phyloP scores from a whole-genome alignment of 2,888 invertebrate species.

The Nysson spinosus region DNA sequence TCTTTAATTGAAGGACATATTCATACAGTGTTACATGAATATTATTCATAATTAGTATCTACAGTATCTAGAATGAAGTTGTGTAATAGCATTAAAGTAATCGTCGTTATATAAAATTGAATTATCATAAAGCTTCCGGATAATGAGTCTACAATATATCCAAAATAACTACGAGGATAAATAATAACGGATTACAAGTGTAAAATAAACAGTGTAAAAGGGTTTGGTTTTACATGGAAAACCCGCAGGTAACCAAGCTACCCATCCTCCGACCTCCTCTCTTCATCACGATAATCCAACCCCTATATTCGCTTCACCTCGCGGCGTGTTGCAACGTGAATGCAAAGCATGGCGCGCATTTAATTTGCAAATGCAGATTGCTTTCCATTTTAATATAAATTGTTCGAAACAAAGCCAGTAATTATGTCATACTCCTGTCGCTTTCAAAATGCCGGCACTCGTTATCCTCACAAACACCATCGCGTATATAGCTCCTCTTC shows the following conservation, averaged over 20 bases:
- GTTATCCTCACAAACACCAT: constrained; percentile 32
- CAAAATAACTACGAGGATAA: constrained; percentile 27
- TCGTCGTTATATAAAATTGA: too few species aligned
- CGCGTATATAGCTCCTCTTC: not conserved
- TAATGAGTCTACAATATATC: too few species aligned
- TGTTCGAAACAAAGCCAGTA: constrained; percentile 73
- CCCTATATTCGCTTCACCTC: constrained; percentile 20
- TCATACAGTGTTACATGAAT: too few species aligned
- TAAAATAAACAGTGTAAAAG: constrained; percentile 68
- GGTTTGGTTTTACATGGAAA: constrained; percentile 67
- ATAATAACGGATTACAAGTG: constrained; percentile 65
- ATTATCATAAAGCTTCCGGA: too few species aligned
- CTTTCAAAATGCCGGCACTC: constrained; percentile 47
- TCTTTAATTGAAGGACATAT: too few species aligned
- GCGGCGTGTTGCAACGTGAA: constrained; percentile 20
- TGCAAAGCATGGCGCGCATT: constrained; percentile 61
- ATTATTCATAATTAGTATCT: too few species aligned
- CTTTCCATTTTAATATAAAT: constrained; percentile 76
- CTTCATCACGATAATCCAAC: constrained; percentile 69
- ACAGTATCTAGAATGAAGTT: too few species aligned
- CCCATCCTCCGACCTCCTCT: constrained; percentile 63
- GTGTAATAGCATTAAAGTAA: too few species aligned
- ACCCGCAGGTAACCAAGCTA: constrained; percentile 52
- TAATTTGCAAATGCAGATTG: constrained; percentile 75
- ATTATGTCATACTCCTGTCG: constrained; percentile 64